A percentile compares a stretch with the other conserved stretches of the same genome.
Conservation (phyloP, 2,113 vertebrate species). For the Rostratula benghalensis region DNA sequence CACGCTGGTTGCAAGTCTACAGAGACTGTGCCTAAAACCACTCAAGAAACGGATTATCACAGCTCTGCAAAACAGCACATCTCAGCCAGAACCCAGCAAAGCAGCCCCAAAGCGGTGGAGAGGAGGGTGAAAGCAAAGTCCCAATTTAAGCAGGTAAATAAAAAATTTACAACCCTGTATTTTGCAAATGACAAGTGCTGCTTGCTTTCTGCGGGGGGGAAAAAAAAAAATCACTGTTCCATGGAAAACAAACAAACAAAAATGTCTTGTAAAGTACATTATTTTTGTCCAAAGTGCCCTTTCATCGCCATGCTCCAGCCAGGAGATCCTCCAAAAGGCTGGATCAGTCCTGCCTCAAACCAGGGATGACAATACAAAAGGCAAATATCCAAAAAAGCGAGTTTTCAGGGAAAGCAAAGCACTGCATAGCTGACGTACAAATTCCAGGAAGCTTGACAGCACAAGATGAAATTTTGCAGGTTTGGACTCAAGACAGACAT, state of each 20-base stretch:
- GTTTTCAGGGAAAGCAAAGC: background rate
- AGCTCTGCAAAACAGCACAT: background rate
- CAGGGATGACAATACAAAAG: background rate
- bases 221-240: background rate
- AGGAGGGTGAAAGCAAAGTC: background rate
- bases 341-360: background rate
- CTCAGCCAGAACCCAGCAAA: background rate
- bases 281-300: background rate
- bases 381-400: background rate
- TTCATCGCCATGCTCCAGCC: background rate
- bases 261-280: background rate
- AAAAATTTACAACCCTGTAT: background rate
- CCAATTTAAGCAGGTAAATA: background rate
- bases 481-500: background rate
- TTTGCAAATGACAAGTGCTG: background rate
- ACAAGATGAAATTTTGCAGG: background rate
- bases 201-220: background rate
- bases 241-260: background rate
- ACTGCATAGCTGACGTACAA: background rate
- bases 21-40: background rate
- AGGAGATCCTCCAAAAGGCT: accelerated
- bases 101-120: too few species aligned
- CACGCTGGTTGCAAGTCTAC: background rate
- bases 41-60: background rate
- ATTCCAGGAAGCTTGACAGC: background rate